Evolutionary conservation across 1,140 invertebrate species (phyloP), one percentile per base, ranked within the genome.

Genomic region (Lutraria rhynchaena): DNA sequence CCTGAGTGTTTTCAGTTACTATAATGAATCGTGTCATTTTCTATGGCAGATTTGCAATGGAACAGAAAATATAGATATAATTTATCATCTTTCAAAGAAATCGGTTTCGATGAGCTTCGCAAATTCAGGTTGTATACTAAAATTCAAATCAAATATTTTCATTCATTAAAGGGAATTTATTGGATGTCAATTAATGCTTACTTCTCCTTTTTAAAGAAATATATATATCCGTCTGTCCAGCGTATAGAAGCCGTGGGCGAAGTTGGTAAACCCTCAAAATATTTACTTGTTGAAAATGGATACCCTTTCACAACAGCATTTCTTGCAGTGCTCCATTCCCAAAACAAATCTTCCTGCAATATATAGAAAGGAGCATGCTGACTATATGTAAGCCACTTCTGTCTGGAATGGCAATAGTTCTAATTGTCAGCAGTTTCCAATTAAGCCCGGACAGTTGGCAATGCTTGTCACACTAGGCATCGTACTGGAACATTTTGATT

Each of bases 131-230:
- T n/a, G n/a, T n/a, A n/a, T n/a, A n/a, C n/a, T n/a, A n/a, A n/a
- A n/a, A n/a, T n/a, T n/a, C n/a, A n/a, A n/a, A n/a, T n/a, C n/a
- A n/a, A n/a, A n/a, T n/a, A n/a, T n/a, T n/a, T n/a, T n/a, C n/a
- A n/a, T n/a, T n/a, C n/a, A n/a, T n/a, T n/a, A n/a, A n/a, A n/a
- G n/a, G n/a, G n/a, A n/a, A n/a, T n/a, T n/a, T n/a, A n/a, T n/a
- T n/a, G n/a, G n/a, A n/a, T n/a, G n/a, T n/a, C n/a, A n/a, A n/a
- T n/a, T n/a, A n/a, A n/a, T n/a, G 60, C 84, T 46, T 46, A 86
- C 85, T 82, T 86, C 7, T 86, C 74, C 13, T 49, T 76, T 60
- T 82, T 83, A 69, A 86, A 83, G 63, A 84, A 83, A 57, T 86
- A 86, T 51, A 83, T 69, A 60, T 74, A 82, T 2, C 77, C 82